Evolutionary conservation across 2,888 invertebrate species (phyloP).

Genomic region (Epiblema foenella): DNA sequence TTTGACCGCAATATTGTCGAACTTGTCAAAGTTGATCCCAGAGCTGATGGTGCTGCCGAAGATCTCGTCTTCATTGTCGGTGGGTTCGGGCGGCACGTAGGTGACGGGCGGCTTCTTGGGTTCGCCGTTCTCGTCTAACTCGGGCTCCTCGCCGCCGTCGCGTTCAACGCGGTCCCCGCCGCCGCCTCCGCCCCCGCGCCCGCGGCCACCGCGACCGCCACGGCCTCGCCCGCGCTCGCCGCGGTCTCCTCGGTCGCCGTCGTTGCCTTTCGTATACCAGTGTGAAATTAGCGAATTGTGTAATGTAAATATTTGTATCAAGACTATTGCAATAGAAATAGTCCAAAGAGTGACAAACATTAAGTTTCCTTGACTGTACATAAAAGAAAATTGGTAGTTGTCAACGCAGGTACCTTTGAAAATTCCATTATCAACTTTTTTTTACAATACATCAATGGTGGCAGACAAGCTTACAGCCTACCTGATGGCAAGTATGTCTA

Average conservation of each 20-base stretch:
- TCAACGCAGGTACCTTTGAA: too few species aligned
- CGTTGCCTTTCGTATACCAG: constrained; percentile 42
- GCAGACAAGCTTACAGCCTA: too few species aligned
- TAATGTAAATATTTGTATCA: too few species aligned
- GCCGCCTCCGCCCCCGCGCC: constrained; percentile 51
- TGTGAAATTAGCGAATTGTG: not conserved
- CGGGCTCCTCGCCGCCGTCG: constrained; percentile 50
- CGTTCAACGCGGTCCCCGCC: constrained; percentile 48
- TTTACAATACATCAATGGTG: too few species aligned
- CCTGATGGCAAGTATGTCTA: too few species aligned
- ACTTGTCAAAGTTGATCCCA: constrained; percentile 97
- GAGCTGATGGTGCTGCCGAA: constrained; percentile 88
- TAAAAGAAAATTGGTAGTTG: too few species aligned
- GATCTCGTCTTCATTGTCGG: constrained; percentile 88
- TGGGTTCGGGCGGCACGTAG: constrained; percentile 89
- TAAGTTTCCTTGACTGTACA: too few species aligned
- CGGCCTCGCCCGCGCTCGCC: constrained; percentile 60
- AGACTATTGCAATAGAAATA: too few species aligned
- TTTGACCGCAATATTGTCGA: constrained; percentile 94
- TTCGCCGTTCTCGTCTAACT: constrained; percentile 64
- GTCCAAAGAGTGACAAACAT: too few species aligned
- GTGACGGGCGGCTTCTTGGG: constrained; percentile 81
- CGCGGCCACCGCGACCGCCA: constrained; percentile 55
- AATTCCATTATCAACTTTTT: too few species aligned
- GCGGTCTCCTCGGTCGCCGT: constrained; percentile 58